Base-by-base conservation (phyloP, 2,888 invertebrate genomes). In the Deladenus siricidicola region DNA sequence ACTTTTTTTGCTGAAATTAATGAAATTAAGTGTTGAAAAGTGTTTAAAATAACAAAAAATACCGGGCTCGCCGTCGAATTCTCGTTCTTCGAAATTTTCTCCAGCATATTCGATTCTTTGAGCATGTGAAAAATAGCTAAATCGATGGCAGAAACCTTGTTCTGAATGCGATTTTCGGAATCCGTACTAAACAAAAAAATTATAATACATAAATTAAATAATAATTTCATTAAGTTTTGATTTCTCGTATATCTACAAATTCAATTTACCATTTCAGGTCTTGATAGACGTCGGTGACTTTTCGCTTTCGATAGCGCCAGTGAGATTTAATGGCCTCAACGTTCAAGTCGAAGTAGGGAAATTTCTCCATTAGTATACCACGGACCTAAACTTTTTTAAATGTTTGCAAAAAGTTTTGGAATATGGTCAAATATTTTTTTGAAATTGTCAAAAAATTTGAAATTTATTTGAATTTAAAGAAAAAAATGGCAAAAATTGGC, bases 221-320 rank as follows among this genome's bases (percentile, higher is more conserved):
- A 21, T 2, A 10, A 29, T 29, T 14, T 50, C 28, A 10, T 6
- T 48, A 17, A 48, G 24, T 21, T 24, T 48, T 48, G 1, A 48
- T 17, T 26, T 4, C 21, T 10, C 10, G 28, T n/a, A n/a, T n/a
- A n/a, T n/a, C n/a, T n/a, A n/a, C n/a, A n/a, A n/a, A n/a, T n/a
- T n/a, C n/a, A 39, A 34, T n/a, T 34, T 21, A 51, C 39, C 24
- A 24, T 24, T 51, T 58, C 44, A 60, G 30, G 24, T 61, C 62
- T 39, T 57, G 48, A 49, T 50, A 61, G 19, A 30, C 56, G 30
- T 61, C 62, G 26, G 62, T 61, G n/a, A 61, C 62, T 19, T 61
- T 61, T 21, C 62, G 51, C 24, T 61, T 61, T 14, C 62, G 52
- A 24, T 61, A 61, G 21, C 62, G 62, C 62, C 62, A 61, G 52